Conservation (phyloP, 2,113 vertebrate genomes). For the Eptatretus burgeri region DNA sequence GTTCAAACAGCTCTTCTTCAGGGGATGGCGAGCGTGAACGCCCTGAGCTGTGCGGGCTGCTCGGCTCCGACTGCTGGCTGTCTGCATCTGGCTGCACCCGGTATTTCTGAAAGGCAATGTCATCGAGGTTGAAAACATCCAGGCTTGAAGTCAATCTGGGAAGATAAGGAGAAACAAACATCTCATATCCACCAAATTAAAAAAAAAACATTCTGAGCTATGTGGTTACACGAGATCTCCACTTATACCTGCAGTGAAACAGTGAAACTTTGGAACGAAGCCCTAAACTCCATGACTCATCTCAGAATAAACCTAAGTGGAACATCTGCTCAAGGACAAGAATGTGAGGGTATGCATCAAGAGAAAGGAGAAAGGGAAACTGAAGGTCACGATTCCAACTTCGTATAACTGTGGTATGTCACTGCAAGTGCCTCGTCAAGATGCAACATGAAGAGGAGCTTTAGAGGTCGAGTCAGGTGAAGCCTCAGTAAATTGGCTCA, state of each 20-base stretch:
- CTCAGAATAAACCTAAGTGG: too few species aligned
- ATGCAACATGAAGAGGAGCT: too few species aligned
- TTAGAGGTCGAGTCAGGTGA: too few species aligned
- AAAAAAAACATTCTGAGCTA: neutral
- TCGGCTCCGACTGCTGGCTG: conserved; percentile 62
- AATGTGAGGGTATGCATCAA: too few species aligned
- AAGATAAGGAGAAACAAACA: neutral
- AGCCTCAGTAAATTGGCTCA: too few species aligned
- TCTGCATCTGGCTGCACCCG: conserved; percentile 41
- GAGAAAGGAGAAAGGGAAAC: too few species aligned
- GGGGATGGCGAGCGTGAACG: conserved; percentile 73
- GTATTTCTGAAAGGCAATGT: conserved; percentile 39
- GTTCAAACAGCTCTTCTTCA: conserved; percentile 52
- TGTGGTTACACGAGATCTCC: neutral
- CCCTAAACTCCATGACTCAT: neutral
- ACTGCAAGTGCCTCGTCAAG: too few species aligned
- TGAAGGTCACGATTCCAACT: too few species aligned
- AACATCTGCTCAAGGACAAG: too few species aligned
- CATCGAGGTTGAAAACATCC: neutral
- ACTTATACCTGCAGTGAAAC: neutral
- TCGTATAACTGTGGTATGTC: too few species aligned
- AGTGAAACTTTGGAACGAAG: neutral
- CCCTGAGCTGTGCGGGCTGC: conserved; percentile 71
- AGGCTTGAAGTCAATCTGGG: neutral
- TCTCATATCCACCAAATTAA: neutral